Evolutionary conservation across 2,113 vertebrate species (phyloP), one percentile per base, ranked within the genome.

Genomic region (Perca fluviatilis): DNA sequence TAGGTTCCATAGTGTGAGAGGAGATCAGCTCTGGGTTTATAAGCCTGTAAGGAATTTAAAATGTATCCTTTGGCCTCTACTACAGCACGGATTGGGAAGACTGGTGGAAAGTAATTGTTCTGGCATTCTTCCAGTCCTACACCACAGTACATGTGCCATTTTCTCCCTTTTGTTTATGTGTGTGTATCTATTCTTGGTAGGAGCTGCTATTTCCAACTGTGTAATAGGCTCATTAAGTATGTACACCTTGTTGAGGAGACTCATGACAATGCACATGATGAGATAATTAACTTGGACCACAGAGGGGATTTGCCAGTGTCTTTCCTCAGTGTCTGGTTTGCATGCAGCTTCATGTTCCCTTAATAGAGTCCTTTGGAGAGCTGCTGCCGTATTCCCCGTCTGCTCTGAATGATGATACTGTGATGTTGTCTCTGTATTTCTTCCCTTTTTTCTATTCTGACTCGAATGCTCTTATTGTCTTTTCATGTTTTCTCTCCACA

Each of bases 231-330:
- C 76, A 75, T 88, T 86, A 74, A 84, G 86, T 81, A 43, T 65
- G 62, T 73, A 30, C 73, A 77, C 66, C 62, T 70, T 77, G 81
- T 58, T 61, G 82, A 56, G n/a, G 58, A 54, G 49, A 61, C 21
- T 62, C 51, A 72, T 88, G 65, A 80, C 71, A 86, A 46, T 12
- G 79, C 73, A 79, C 57, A 77, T 70, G 80, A 91, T 89, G 79
- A 63, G 80, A 79, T 84, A 79, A 89, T 93, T 87, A 72, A 90
- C 88, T 67, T 86, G 82, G 0, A 46, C 27, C 71, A 58, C 66
- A 65, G 68, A 65, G 53, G 58, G 57, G 3, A 61, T 70, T 53
- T 84, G 77, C 49, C 23, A 57, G 65, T 30, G 53, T 40, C 58
- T 50, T 79, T 77, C 86, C 57, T 75, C 49, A 67, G 0, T 43